Evolutionary conservation across 2,113 vertebrate species (phyloP).

Genomic region (Gallinago media): DNA sequence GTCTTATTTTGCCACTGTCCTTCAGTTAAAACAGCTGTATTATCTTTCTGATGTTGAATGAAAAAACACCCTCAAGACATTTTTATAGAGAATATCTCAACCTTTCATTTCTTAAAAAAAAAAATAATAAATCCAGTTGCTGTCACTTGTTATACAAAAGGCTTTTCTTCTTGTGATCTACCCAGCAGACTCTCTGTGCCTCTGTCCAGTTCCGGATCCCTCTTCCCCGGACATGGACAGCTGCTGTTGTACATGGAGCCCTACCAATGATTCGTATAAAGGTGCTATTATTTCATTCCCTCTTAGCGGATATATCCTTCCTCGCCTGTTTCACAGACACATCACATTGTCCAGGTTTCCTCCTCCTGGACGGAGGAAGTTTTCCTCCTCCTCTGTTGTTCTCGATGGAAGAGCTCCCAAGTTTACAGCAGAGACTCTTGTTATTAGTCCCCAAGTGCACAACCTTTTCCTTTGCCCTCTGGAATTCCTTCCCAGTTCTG

Average conservation of each 20-base stretch:
- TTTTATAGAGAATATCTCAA: background rate
- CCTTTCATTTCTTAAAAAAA: background rate
- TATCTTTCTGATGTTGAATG: background rate
- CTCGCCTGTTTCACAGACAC: background rate
- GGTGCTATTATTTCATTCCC: background rate
- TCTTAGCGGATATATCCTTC: background rate
- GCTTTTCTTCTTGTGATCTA: background rate
- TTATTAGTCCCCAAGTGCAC: background rate
- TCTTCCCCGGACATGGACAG: background rate
- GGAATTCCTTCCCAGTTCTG: background rate
- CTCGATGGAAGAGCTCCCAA: background rate
- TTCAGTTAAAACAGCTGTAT: background rate
- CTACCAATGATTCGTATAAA: background rate
- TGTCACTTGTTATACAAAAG: background rate
- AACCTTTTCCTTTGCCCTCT: background rate
- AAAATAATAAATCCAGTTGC: background rate
- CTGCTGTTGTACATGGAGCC: background rate
- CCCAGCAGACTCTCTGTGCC: background rate
- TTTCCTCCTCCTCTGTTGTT: background rate
- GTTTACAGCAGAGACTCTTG: background rate
- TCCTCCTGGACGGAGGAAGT: background rate
- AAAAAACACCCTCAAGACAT: background rate
- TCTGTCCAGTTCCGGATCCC: background rate
- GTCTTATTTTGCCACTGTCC: background rate
- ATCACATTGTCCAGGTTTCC: background rate